phyloP scores from a whole-genome alignment of 2,888 invertebrate genomes.

The Tipula lateralis region DNA sequence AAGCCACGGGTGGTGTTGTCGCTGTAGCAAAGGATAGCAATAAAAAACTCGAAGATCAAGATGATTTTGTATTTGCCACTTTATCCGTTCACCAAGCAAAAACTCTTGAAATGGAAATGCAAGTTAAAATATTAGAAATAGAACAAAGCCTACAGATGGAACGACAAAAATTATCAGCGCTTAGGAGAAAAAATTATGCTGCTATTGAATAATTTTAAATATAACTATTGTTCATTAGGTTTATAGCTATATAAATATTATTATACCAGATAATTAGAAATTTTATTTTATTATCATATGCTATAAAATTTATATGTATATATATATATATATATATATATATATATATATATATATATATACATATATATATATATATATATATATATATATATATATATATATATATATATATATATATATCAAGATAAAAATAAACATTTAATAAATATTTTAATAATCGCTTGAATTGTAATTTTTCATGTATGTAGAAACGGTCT shows the following conservation, averaged over 20 bases:
- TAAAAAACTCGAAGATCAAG: constrained; percentile 80
- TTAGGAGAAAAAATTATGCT: constrained; percentile 86
- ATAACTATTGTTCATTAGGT: neutral
- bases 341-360: too few species aligned
- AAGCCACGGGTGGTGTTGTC: constrained; percentile 86
- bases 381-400: too few species aligned
- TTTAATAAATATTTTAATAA: neutral
- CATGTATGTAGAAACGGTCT: neutral
- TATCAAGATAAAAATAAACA: neutral
- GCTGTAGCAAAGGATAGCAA: constrained; percentile 89
- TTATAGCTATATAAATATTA: too few species aligned
- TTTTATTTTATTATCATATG: too few species aligned
- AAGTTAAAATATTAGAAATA: constrained; percentile 87
- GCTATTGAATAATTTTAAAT: neutral
- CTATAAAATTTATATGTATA: neutral
- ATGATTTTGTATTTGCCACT: constrained; percentile 83
- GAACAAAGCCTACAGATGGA: constrained; percentile 88
- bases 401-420: too few species aligned
- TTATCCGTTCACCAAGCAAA: constrained; percentile 92
- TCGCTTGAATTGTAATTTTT: neutral
- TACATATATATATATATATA: too few species aligned
- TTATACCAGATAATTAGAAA: too few species aligned
- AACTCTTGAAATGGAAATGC: constrained; percentile 94
- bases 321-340: neutral
- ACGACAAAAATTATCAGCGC: constrained; percentile 73